Evolutionary conservation across 2,888 invertebrate genomes (phyloP).

Genomic region (Rambutsinella grinnellia): DNA sequence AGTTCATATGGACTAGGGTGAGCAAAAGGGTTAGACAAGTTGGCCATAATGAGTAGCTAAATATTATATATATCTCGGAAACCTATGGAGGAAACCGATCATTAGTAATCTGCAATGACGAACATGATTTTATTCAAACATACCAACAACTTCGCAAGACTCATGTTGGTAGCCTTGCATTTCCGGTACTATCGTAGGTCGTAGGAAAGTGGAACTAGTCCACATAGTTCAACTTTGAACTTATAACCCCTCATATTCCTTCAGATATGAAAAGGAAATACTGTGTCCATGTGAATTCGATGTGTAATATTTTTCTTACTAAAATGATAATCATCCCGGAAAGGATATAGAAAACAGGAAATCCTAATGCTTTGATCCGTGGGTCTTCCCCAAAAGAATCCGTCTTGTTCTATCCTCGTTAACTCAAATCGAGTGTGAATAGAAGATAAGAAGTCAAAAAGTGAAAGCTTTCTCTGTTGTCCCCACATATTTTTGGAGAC

Average conservation of each 20-base stretch:
- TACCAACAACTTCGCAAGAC: neutral
- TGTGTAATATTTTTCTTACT: neutral
- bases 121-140: neutral
- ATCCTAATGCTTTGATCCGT: neutral
- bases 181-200: neutral
- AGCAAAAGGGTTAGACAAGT: slow-evolving; percentile 7
- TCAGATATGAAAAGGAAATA: neutral
- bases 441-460: slow-evolving; percentile 28
- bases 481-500: no score
- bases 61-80: neutral
- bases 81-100: no score
- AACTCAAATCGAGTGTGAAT: slow-evolving; percentile 47
- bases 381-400: neutral
- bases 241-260: no score
- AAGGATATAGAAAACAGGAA: neutral
- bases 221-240: no score
- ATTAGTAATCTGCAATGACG: neutral
- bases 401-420: slow-evolving; percentile 4
- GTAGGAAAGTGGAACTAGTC: neutral
- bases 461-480: neutral
- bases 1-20: slow-evolving; percentile 6
- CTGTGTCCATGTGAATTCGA: neutral
- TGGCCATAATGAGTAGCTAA: slow-evolving; percentile 15
- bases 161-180: neutral
- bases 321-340: neutral